phyloP scores from a whole-genome alignment of 2,888 invertebrate species.

The Mellilla xanthometata region DNA sequence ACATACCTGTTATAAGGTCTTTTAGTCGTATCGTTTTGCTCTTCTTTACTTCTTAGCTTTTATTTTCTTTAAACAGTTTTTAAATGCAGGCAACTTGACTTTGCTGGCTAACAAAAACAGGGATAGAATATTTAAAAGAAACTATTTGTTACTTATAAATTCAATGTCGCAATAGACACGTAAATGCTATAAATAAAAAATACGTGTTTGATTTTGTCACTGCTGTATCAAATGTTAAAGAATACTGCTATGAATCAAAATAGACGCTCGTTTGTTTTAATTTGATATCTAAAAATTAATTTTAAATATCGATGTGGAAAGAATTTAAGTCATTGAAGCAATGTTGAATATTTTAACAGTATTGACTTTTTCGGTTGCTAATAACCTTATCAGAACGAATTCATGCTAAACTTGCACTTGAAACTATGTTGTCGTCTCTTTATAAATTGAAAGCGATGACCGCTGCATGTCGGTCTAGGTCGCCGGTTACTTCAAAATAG shows the following conservation, averaged over 20 bases:
- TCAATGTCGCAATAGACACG: slow-evolving; percentile 16
- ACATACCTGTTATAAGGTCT: no score
- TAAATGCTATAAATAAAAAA: slow-evolving; percentile 10
- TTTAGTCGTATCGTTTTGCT: slow-evolving; percentile 12
- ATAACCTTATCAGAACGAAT: slow-evolving; percentile 7
- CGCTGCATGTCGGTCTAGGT: slow-evolving; percentile 67
- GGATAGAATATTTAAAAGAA: slow-evolving; percentile 9
- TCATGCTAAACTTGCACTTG: slow-evolving; percentile 49
- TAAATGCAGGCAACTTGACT: slow-evolving; percentile 4
- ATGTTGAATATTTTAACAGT: background rate
- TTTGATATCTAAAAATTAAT: slow-evolving; percentile 13
- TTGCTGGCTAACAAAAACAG: slow-evolving; percentile 11
- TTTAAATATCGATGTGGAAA: slow-evolving; percentile 9
- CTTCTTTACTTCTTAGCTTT: slow-evolving; percentile 15
- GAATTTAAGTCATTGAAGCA: slow-evolving; percentile 1
- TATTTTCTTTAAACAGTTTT: slow-evolving; percentile 8
- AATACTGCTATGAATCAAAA: slow-evolving; percentile 6
- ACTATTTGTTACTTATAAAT: slow-evolving; percentile 16
- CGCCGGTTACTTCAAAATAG: slow-evolving; percentile 32
- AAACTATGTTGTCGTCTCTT: slow-evolving; percentile 53
- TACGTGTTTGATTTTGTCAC: slow-evolving; percentile 11
- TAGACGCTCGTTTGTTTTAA: slow-evolving; percentile 2
- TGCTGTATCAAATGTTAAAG: slow-evolving; percentile 6
- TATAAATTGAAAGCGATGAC: slow-evolving; percentile 63
- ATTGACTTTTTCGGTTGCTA: background rate